A percentile compares a stretch with the other conserved stretches of the same genome.
phyloP scores from a whole-genome alignment of 2,888 invertebrate species.

The Hirtodrosophila trivittata region DNA sequence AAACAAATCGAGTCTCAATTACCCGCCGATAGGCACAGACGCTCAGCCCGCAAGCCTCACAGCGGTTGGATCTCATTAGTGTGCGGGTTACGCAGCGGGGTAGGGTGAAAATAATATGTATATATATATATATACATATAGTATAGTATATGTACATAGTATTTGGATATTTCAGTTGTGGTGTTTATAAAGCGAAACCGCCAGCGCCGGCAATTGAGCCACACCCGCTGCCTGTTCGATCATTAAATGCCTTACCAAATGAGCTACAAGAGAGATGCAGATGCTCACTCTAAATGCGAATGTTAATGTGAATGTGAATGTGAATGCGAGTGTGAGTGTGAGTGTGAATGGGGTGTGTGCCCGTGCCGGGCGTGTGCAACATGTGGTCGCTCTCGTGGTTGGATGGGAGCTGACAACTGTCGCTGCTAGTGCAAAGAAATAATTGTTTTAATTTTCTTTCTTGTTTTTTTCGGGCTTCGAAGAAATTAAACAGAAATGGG shows the following conservation, averaged over 20 bases:
- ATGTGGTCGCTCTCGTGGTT: constrained; percentile 53
- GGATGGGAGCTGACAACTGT: constrained; percentile 30
- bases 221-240: constrained; percentile 61
- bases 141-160: no score
- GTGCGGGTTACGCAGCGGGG: constrained; percentile 54
- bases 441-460: constrained; percentile 11
- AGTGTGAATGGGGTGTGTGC: constrained; percentile 34
- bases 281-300: constrained; percentile 27
- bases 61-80: constrained; percentile 66
- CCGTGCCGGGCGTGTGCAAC: constrained; percentile 54
- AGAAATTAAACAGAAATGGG: constrained; percentile 39
- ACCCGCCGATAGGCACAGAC: constrained; percentile 49
- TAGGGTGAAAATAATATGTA: no score
- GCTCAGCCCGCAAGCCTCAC: constrained; percentile 35
- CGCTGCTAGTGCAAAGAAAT: constrained; percentile 36
- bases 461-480: constrained; percentile 13
- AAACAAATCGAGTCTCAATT: constrained; percentile 73
- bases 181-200: constrained; percentile 51
- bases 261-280: constrained; percentile 54
- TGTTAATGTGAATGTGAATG: not conserved
- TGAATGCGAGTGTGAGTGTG: constrained; percentile 2
- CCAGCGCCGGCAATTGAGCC: constrained; percentile 47
- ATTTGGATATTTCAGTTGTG: no score
- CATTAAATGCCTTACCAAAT: constrained; percentile 73
- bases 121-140: no score